Evolutionary conservation across 2,888 invertebrate species (phyloP), one percentile per base, ranked within the genome.

Genomic region (Drosophila macrospina): DNA sequence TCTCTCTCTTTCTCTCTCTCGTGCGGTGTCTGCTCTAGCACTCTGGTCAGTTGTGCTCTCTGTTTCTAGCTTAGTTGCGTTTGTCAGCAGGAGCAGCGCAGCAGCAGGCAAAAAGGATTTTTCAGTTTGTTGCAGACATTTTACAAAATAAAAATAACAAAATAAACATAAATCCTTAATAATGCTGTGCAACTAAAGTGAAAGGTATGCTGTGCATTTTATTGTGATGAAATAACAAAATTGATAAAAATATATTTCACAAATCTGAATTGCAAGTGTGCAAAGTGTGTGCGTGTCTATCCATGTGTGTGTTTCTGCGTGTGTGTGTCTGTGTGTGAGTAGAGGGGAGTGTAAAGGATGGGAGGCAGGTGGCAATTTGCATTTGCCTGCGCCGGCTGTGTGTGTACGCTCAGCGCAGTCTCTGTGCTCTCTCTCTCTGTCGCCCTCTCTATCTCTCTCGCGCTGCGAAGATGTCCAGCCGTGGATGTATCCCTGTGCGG

Each of bases 401-500:
- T 55, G 42, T 26, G 32, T 51, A 47, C 24, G 44, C 20, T 55
- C 15, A 55, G 48, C 63, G 56, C 56, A 56, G 41, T 34, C 65
- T 54, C 65, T 54, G 47, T 67, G 45, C 41, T 20, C 56, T 42
- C 55, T 42, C 44, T 56, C 36, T 32, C 39, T 42, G 26, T 26
- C 26, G 7, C 44, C 47, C 51, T 59, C 30, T 47, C 28, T 28
- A 10, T 15, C 69, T 69, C 50, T 69, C 5, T 26, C 5, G 26
- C 28, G 6, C 52, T 32, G 16, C 52, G 42, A 59, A 63, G 42
- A 41, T 72, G 83, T 83, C 81, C 77, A 68, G 78, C 70, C 70
- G 85, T 73, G 82, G 81, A 84, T 75, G 87, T 84, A 79, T 68
- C 82, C 72, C 70, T 70, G 48, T 73, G 80, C 67, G 68, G 47